phyloP scores from a whole-genome alignment of 2,888 invertebrate genomes.

The Digitonthophagus gazella region DNA sequence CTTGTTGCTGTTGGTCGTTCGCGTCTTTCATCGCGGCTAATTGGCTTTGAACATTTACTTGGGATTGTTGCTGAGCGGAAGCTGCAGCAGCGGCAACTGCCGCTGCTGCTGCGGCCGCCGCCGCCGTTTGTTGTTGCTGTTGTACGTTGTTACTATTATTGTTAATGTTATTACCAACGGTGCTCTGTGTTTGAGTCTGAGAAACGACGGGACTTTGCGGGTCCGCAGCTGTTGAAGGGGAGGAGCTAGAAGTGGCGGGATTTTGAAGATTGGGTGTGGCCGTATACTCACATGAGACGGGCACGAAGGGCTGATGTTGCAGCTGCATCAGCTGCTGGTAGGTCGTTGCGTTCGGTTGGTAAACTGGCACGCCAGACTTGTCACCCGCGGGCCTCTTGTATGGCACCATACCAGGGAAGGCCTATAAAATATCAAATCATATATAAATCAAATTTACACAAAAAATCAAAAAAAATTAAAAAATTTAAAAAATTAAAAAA shows the following conservation, averaged over 20 bases:
- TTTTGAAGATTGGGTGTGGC: slow-evolving; percentile 59
- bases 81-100: slow-evolving; percentile 36
- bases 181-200: slow-evolving; percentile 45
- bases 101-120: slow-evolving; percentile 34
- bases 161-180: background rate
- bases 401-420: slow-evolving; percentile 93
- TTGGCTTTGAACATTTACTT: slow-evolving; percentile 40
- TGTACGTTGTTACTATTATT: slow-evolving; percentile 15
- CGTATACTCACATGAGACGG: slow-evolving; percentile 98
- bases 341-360: slow-evolving; percentile 85
- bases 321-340: slow-evolving; percentile 95
- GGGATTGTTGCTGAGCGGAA: slow-evolving; percentile 5
- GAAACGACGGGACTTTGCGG: slow-evolving; percentile 37
- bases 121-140: slow-evolving; percentile 45
- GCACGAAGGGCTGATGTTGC: slow-evolving; percentile 93
- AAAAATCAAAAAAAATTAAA: background rate
- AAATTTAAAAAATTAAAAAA: too few relatives aligned
- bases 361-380: slow-evolving; percentile 94
- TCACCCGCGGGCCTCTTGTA: slow-evolving; percentile 95
- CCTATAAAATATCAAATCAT: slow-evolving; percentile 55
- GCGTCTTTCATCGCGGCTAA: slow-evolving; percentile 42
- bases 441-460: background rate
- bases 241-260: slow-evolving; percentile 42
- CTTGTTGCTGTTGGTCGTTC: slow-evolving; percentile 39
- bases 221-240: slow-evolving; percentile 41